phyloP scores from a whole-genome alignment of 2,113 vertebrate species.

The Pachycephala philippinensis region DNA sequence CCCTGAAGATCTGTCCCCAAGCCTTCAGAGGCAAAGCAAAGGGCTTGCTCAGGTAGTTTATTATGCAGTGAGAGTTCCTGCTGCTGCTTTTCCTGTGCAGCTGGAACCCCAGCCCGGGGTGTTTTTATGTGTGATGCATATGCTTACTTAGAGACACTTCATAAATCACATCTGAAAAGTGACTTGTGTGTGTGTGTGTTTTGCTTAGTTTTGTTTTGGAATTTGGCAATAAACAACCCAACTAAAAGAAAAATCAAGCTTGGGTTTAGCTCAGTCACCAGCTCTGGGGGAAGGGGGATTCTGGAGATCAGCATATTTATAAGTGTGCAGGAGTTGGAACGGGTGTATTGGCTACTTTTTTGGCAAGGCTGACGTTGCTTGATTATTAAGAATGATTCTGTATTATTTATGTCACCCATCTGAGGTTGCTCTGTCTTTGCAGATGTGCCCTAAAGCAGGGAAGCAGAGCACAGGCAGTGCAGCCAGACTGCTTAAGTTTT shows the following conservation, averaged over 20 bases:
- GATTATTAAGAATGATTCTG: not conserved
- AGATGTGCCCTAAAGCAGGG: conserved; percentile 49
- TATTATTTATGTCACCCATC: conserved; percentile 38
- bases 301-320: not conserved
- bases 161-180: conserved; percentile 37
- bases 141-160: not conserved
- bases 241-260: not conserved
- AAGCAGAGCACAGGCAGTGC: not conserved
- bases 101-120: not conserved
- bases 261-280: not conserved
- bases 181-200: not conserved
- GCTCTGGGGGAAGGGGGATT: not conserved
- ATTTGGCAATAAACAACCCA: conserved; percentile 16
- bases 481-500: conserved; percentile 16
- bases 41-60: conserved; percentile 22
- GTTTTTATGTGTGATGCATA: not conserved
- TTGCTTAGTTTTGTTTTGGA: not conserved
- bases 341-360: not conserved
- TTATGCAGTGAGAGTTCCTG: conserved; percentile 4
- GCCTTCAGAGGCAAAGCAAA: not conserved
- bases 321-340: not conserved
- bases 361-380: not conserved
- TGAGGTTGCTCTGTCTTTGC: conserved; percentile 16
- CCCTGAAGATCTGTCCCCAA: not conserved
- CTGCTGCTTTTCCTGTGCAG: not conserved